These are phyloP conservation scores for Nomada ruficornis DNA, from an alignment of 2,888 invertebrate genomes.

Conservation along the genomic window DNA sequence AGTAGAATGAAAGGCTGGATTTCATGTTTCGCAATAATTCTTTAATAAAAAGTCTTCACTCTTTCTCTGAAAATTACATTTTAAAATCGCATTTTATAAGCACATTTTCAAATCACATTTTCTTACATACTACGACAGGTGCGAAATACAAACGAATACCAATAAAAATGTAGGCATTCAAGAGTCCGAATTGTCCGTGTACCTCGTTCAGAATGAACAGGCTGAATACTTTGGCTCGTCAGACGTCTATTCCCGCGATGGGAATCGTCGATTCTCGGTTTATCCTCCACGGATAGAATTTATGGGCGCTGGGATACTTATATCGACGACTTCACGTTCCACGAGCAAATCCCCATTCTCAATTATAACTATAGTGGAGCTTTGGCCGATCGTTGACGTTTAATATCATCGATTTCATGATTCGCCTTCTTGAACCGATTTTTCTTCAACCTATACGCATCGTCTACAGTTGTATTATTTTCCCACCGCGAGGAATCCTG, in stretches of 20 bases:
- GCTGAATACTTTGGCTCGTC: constrained; percentile 5
- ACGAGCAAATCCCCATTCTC: constrained; percentile 50
- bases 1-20: neutral
- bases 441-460: neutral
- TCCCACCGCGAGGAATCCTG: constrained; percentile 11
- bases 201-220: constrained; percentile 14
- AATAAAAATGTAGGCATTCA: constrained; percentile 26
- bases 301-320: constrained; percentile 34
- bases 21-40: too few species aligned
- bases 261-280: constrained; percentile 44
- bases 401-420: constrained; percentile 49
- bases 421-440: neutral
- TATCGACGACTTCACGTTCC: constrained; percentile 51
- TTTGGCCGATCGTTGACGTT: constrained; percentile 61
- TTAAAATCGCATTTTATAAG: too few species aligned
- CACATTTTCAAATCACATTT: too few species aligned
- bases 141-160: neutral
- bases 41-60: neutral
- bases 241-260: constrained; percentile 37
- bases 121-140: too few species aligned
- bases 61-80: too few species aligned
- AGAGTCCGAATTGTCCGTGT: constrained; percentile 7
- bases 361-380: constrained; percentile 51
- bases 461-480: constrained; percentile 1
- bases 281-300: constrained; percentile 60